phyloP scores from a whole-genome alignment of 2,113 vertebrate genomes.

The Nansenia antarctica region DNA sequence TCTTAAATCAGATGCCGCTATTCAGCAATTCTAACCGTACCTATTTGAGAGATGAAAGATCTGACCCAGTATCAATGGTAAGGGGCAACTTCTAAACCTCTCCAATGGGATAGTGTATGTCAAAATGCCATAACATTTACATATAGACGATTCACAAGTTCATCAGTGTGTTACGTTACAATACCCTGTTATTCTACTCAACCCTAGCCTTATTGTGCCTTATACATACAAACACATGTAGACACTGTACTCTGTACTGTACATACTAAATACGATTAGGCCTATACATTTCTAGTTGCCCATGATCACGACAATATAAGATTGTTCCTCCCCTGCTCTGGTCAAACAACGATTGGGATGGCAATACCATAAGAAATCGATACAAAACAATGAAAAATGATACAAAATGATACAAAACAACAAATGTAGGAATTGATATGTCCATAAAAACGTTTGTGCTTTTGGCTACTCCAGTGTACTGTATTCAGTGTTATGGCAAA shows the following conservation, averaged over 20 bases:
- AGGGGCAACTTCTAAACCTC: no score
- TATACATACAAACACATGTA: background rate
- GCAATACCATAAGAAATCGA: slow-evolving; percentile 1
- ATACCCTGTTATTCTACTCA: slow-evolving; percentile 64
- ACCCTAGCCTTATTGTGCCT: slow-evolving; percentile 55
- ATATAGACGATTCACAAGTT: no score
- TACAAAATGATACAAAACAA: background rate
- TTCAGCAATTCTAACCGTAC: no score
- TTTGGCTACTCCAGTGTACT: slow-evolving; percentile 60
- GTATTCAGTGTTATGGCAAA: slow-evolving; percentile 36
- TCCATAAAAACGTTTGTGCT: slow-evolving; percentile 71
- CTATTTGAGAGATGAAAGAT: no score
- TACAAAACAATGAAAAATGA: slow-evolving; percentile 5
- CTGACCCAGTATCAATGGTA: no score
- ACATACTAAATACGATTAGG: no score
- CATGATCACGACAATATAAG: background rate
- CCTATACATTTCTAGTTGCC: slow-evolving; percentile 17
- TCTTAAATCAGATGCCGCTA: no score
- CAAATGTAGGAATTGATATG: slow-evolving; percentile 53
- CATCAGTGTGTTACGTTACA: slow-evolving; percentile 24
- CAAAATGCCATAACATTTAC: no score
- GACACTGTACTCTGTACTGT: background rate
- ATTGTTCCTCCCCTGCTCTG: slow-evolving; percentile 29
- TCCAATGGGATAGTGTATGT: no score
- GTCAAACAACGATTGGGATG: slow-evolving; percentile 11